Evolutionary conservation across 2,888 invertebrate species (phyloP).

Genomic region (Proisotoma minuta): DNA sequence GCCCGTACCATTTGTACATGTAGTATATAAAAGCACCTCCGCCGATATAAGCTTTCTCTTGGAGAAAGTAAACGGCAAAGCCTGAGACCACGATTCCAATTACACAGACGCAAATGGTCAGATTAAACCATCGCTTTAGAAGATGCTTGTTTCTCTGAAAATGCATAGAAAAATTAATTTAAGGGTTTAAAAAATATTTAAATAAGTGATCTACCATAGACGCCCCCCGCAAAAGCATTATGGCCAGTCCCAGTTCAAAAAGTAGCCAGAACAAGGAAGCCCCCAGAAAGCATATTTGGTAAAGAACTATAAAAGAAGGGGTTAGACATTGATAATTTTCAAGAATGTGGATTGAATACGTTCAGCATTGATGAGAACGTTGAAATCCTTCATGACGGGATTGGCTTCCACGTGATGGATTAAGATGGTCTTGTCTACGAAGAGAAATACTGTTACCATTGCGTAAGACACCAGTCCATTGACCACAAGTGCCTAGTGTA

Average conservation of each 20-base stretch:
- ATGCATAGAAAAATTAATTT: background rate
- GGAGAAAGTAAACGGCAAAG: constrained; percentile 17
- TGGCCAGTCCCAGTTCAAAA: constrained; percentile 36
- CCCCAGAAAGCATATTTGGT: constrained; percentile 32
- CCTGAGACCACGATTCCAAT: constrained; percentile 28
- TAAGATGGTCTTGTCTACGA: constrained; percentile 8
- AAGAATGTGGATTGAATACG: constrained; percentile 14
- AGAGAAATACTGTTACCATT: constrained; percentile 34
- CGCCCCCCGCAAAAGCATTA: constrained; percentile 31
- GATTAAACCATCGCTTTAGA: constrained; percentile 35
- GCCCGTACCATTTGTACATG: constrained; percentile 39
- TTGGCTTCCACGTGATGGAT: constrained; percentile 15
- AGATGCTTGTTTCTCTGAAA: constrained; percentile 22
- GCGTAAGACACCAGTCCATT: constrained; percentile 29
- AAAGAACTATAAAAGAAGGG: constrained; percentile 15
- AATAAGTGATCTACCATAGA: constrained; percentile 20
- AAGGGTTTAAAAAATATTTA: constrained; percentile 3
- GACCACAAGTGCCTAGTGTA: constrained; percentile 30
- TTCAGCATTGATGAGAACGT: constrained; percentile 18
- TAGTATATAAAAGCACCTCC: constrained; percentile 30
- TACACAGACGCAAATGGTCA: constrained; percentile 27
- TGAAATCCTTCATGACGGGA: constrained; percentile 31
- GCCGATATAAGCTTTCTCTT: constrained; percentile 22
- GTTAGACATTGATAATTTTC: too few relatives aligned
- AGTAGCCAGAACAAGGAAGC: constrained; percentile 28